Conservation (phyloP, 2,113 vertebrate genomes). For the Otocyon megalotis region DNA sequence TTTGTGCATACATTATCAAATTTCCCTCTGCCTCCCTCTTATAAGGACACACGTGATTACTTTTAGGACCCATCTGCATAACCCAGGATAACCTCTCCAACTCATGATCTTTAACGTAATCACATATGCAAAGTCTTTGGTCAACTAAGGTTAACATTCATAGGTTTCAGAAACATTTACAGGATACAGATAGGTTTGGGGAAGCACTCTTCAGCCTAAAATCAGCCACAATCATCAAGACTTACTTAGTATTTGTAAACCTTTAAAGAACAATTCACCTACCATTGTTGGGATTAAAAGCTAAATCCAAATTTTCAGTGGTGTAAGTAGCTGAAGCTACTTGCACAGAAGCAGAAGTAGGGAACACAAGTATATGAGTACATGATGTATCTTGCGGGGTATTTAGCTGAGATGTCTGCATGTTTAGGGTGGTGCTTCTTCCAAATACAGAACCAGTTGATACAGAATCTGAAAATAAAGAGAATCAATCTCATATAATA, state of each 20-base stretch:
- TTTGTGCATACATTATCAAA: background rate
- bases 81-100: conserved; percentile 16
- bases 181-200: background rate
- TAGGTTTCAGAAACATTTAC: conserved; percentile 7
- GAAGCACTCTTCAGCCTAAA: background rate
- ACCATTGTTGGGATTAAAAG: conserved; percentile 97
- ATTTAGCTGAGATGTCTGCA: conserved; percentile 97
- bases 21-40: background rate
- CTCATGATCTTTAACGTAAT: conserved; percentile 36
- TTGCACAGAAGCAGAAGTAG: conserved; percentile 97
- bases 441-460: conserved; percentile 98
- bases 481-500: conserved; percentile 17
- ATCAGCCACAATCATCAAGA: background rate
- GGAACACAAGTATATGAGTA: conserved; percentile 98
- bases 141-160: background rate
- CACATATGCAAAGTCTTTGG: background rate
- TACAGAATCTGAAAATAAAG: conserved; percentile 91
- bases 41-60: background rate
- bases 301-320: conserved; percentile 95
- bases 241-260: conserved; percentile 25
- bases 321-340: conserved; percentile 95
- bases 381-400: conserved; percentile 99
- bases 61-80: background rate
- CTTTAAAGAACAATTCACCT: conserved; percentile 70
- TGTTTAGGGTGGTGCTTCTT: conserved; percentile 97